Base-by-base conservation (phyloP, 2,888 invertebrate genomes). In the Chesias legatella region DNA sequence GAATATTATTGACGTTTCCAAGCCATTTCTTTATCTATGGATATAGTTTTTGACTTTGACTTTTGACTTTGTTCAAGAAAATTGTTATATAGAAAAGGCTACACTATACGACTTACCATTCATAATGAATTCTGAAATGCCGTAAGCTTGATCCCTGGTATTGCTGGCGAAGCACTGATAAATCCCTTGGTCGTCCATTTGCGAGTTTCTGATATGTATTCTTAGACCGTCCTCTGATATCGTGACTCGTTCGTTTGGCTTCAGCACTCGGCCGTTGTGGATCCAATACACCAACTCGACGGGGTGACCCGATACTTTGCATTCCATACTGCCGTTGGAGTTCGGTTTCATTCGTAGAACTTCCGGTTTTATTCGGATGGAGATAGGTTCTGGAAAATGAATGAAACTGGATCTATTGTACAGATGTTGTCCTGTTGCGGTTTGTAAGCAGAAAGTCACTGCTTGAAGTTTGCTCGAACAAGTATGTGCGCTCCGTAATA, bases 101-200 rank as follows among this genome's bases (percentile, higher is more conserved):
- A n/a, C n/a, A n/a, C n/a, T n/a, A 17, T 17, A 17, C 5, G 13
- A 3, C 89, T 89, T 78, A 95, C 95, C 94, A 56, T 96, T 95
- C 64, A 96, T 90, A 58, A 93, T 90, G 32, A 95, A 89, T 73
- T 96, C 95, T 1, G 95, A 93, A 0, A 93, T 92, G 6, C 94
- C 95, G 73, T 95, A 95, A 8, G 93, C 92, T 77, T 95, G 94
- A 68, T 96, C 95, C 82, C 93, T 93, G 54, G 94, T 93, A 65
- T 95, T 95, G 64, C 93, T 92, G 4, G 94, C 95, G 58, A 97
- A 92, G 73, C 97, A 98, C 67, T 98, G 97, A 79, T 96, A 98
- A 91, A 97, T 94, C 26, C 97, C 98, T 43, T 94, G 92, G 76
- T 97, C 97, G 42, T 94, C 93, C 57, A 93, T 92, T 54, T 93